Percentiles rank a stretch among this genome's conserved stretches.
phyloP scores from a whole-genome alignment of 2,888 invertebrate species.

The Lasiommata megera region DNA sequence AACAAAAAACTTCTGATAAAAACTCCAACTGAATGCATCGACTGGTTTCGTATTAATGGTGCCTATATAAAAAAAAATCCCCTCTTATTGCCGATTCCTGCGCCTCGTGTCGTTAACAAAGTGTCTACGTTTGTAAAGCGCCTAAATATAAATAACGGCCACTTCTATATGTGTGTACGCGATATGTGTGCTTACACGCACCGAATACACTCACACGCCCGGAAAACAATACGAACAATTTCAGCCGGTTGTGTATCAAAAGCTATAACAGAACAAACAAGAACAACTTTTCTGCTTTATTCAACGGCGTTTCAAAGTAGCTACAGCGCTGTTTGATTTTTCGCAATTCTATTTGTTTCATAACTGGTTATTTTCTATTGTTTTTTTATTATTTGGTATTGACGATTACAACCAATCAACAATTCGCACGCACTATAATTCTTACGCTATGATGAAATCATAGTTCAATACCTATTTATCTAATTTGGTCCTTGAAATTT shows the following conservation, averaged over 20 bases:
- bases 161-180: slow-evolving; percentile 50
- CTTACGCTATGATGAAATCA: not conserved
- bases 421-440: not conserved
- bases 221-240: slow-evolving; percentile 65
- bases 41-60: too few relatives aligned
- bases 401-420: not conserved
- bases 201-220: slow-evolving; percentile 64
- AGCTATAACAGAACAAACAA: slow-evolving; percentile 34
- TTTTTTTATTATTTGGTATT: not conserved
- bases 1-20: too few relatives aligned
- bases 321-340: not conserved
- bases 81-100: too few relatives aligned
- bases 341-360: slow-evolving; percentile 2
- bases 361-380: not conserved
- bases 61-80: too few relatives aligned
- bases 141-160: slow-evolving; percentile 58
- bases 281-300: slow-evolving; percentile 18
- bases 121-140: not conserved
- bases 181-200: slow-evolving; percentile 58
- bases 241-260: slow-evolving; percentile 39
- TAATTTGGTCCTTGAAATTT: too few relatives aligned
- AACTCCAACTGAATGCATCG: too few relatives aligned
- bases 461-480: too few relatives aligned
- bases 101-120: not conserved
- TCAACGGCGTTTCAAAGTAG: slow-evolving; percentile 1